Evolutionary conservation across 2,888 invertebrate genomes (phyloP).

Genomic region (Stegana nigrithorax): DNA sequence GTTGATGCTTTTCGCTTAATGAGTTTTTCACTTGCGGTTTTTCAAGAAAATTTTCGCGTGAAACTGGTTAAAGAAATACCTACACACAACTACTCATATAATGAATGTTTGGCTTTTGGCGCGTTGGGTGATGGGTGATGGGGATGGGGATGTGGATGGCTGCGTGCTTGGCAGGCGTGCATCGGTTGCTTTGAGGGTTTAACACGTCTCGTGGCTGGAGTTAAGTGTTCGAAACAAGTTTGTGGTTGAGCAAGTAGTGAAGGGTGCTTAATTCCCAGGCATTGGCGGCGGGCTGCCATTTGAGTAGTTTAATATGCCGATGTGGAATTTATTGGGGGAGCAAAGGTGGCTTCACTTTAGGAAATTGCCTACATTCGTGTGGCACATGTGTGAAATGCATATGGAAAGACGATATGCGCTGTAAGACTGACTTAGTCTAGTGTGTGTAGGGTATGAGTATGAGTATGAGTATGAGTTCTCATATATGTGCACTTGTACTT

Average conservation of each 20-base stretch:
- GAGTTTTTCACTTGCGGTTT: slow-evolving; percentile 60
- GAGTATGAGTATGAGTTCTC: not conserved
- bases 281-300: not conserved
- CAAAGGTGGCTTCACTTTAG: too few relatives aligned
- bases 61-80: not conserved
- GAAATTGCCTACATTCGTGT: too few relatives aligned
- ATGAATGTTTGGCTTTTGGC: not conserved
- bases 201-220: not conserved
- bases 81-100: too few relatives aligned
- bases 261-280: not conserved
- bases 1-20: slow-evolving; percentile 55
- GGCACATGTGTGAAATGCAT: too few relatives aligned
- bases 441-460: not conserved
- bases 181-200: too few relatives aligned
- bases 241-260: not conserved
- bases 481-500: not conserved
- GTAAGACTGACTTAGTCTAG: not conserved
- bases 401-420: too few relatives aligned
- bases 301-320: not conserved
- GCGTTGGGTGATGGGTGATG: not conserved
- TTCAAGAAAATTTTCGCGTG: slow-evolving; percentile 48
- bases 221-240: not conserved
- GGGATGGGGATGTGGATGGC: not conserved
- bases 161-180: too few relatives aligned
- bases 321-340: not conserved